Base-by-base conservation (phyloP, 2,888 invertebrate species). In the Gastracanthus pulcherrimus region DNA sequence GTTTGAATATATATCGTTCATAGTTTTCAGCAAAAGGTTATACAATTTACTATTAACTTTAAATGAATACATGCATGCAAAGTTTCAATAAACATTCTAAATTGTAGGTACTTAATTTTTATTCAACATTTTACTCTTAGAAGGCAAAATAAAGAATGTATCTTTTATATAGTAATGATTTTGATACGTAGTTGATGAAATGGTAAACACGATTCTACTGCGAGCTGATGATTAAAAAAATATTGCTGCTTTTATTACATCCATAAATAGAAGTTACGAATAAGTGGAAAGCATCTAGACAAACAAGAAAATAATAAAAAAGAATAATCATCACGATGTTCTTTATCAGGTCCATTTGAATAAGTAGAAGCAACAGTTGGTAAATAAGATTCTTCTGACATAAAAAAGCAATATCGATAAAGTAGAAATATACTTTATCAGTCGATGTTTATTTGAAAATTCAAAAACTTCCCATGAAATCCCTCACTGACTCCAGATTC, bases 211-310 rank as follows among this genome's bases (percentile, higher is more conserved):
- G n/a, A n/a, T n/a, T n/a, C n/a, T n/a, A n/a, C n/a, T n/a, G n/a
- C n/a, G n/a, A n/a, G n/a, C n/a, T n/a, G n/a, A n/a, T n/a, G n/a
- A n/a, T n/a, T n/a, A n/a, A n/a, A n/a, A n/a, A n/a, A n/a, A n/a
- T n/a, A n/a, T n/a, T n/a, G n/a, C n/a, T n/a, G n/a, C n/a, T n/a
- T n/a, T n/a, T n/a, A n/a, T n/a, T n/a, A n/a, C n/a, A n/a, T n/a
- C n/a, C 36, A 62, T 74, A 62, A 64, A 74, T 64, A 74, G 74
- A 62, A 75, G n/a, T 75, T 66, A 38, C 51, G 38, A 51, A 64
- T 64, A 48, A 11, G 38, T 26, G 16, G 19, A 51, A 51, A 36
- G 48, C 29, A 26, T 23, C 23, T 5, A n/a, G n/a, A n/a, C n/a
- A n/a, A n/a, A n/a, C n/a, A n/a, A n/a, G n/a, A n/a, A n/a, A n/a